Evolutionary conservation across 2,888 invertebrate species (phyloP), one percentile per base, ranked within the genome.

Genomic region (Eristalis arbustorum): DNA sequence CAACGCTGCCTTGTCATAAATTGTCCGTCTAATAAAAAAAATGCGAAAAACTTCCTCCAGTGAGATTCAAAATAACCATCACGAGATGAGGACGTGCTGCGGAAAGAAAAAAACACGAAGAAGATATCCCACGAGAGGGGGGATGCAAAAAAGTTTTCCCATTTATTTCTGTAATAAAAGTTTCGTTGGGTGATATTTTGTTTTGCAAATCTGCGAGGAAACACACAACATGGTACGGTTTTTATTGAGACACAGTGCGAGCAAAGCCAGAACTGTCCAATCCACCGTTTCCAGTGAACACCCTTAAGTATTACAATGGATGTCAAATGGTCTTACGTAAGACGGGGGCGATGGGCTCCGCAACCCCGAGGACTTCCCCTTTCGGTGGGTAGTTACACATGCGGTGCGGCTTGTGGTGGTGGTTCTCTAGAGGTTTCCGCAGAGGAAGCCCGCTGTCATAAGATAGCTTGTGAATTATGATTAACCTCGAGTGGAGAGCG

Each of bases 101-200:
- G 18, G 8, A 18, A 18, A 49, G 18, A 49, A 18, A 49, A 8
- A 3, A 18, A 49, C 6, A 49, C 18, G n/a, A 8, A 18, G 49
- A 1, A 49, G 18, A 49, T 18, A 49, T 49, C 18, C 18, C 49
- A n/a, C 6, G 6, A 49, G 49, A 8, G 8, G 8, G n/a, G 49
- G 18, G 31, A 10, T 31, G 18, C n/a, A 18, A 10, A 49, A 37
- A 71, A 71, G 59, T 71, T 71, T 71, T 71, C 59, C 69, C 40
- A 71, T 71, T 61, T 71, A 61, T 71, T 71, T 71, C 69, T 40
- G 57, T 61, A 71, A 71, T 61, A 71, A 61, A 71, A 71, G 59
- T 71, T 71, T 61, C 18, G 8, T 23, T 14, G 34, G 56, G 23
- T 23, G 69, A 59, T 69, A 59, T 59, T 59, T 14, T n/a, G 22